Base-by-base conservation (phyloP, 1,140 invertebrate species). In the Hormaphis cornu region DNA sequence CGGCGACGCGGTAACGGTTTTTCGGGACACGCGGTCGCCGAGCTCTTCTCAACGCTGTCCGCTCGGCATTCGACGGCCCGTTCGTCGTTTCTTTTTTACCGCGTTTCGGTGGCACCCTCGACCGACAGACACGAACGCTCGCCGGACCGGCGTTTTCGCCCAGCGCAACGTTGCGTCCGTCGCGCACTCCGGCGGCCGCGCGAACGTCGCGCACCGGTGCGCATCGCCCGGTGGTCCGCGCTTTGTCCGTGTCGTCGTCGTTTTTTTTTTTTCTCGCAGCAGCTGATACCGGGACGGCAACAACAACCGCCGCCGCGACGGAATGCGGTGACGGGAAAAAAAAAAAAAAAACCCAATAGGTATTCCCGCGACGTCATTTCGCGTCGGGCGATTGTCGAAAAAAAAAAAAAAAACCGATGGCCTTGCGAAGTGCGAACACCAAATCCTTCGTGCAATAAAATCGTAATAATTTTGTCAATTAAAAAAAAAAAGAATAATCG, bases 81-180 rank as follows among this genome's bases (percentile, higher is more conserved):
- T 56, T 37, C 16, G 24, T 44, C 26, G 10, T 48, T 44, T 61
- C 8, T 16, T 61, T 37, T 61, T 66, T 66, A 35, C 61, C 61
- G 61, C 61, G 61, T 50, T 66, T 44, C 48, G 37, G 24, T 28
- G 35, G 6, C 16, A 46, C 18, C n/a, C 53, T 24, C 20, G 10
- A 58, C 40, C 54, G 6, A 16, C 54, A 2, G 54, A 14, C 16
- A 12, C 2, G 28, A 48, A n/a, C n/a, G n/a, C n/a, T n/a, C 44
- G 44, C 12, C 44, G 44, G 61, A 66, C 7, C 14, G 12, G 50
- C 42, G 44, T 50, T 30, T 66, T 66, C 44, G 44, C 1, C 18
- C 2, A 20, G 42, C 26, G 3, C 24, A 35, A 48, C 44, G 61
- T 50, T 66, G 28, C 61, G 28, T 44, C 40, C n/a, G 40, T 44